These are phyloP conservation scores for Pogonomyrmex barbatus DNA, from an alignment of 1,140 invertebrate species.

Conservation along the genomic window DNA sequence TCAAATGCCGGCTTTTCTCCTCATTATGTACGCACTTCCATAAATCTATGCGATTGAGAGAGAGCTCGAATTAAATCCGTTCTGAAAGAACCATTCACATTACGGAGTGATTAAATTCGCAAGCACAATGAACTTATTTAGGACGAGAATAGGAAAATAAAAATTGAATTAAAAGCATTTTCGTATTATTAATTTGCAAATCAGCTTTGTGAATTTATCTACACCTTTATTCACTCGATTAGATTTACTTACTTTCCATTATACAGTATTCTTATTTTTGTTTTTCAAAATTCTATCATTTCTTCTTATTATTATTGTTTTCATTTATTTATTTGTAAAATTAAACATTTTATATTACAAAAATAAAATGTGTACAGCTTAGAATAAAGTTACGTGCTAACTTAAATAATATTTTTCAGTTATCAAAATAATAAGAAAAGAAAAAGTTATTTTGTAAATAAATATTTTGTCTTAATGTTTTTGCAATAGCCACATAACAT, in stretches of 20 bases:
- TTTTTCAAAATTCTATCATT: neutral
- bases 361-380: neutral
- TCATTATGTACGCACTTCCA: slow-evolving; percentile 22
- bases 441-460: neutral
- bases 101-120: slow-evolving; percentile 45
- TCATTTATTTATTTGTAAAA: neutral
- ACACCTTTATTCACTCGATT: neutral
- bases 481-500: neutral
- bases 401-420: neutral
- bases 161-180: slow-evolving; percentile 45
- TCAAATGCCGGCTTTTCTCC: slow-evolving; percentile 31
- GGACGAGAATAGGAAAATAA: neutral
- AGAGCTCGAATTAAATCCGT: slow-evolving; percentile 10
- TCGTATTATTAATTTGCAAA: slow-evolving; percentile 29
- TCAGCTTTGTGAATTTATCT: neutral
- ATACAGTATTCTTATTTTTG: neutral
- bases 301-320: no score
- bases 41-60: neutral
- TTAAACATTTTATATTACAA: neutral
- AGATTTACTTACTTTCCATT: slow-evolving; percentile 25
- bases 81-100: slow-evolving; percentile 39
- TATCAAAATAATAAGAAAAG: neutral
- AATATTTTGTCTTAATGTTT: neutral
- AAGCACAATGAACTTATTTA: slow-evolving; percentile 34
- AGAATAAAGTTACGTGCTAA: neutral